Percentiles rank a stretch among this genome's conserved stretches.
Evolutionary conservation across 2,113 vertebrate species (phyloP).

Genomic region (Eonycteris spelaea): DNA sequence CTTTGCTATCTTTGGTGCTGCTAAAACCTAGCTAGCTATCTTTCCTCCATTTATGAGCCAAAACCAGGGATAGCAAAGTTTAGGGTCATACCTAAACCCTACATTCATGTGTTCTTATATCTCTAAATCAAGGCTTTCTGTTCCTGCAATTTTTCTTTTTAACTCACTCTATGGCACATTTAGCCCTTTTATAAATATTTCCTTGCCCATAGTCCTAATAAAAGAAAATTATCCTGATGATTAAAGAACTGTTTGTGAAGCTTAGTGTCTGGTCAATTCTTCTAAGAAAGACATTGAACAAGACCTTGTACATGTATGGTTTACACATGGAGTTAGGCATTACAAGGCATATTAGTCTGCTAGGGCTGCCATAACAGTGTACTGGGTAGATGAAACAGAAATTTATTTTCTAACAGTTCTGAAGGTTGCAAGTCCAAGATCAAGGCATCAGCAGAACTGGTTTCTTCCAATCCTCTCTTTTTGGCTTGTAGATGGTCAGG

Average conservation of each 20-base stretch:
- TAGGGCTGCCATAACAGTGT: neutral
- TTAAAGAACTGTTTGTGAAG: neutral
- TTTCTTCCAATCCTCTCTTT: neutral
- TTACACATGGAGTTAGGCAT: neutral
- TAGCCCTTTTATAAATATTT: neutral
- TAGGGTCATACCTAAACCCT: neutral
- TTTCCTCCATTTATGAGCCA: neutral
- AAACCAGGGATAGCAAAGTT: neutral
- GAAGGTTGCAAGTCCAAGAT: neutral
- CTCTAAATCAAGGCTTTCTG: neutral
- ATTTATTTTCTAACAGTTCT: neutral
- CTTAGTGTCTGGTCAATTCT: neutral
- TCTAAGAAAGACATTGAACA: neutral
- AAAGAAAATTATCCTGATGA: neutral
- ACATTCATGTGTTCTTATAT: neutral
- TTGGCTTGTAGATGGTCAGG: neutral
- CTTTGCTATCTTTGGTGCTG: neutral
- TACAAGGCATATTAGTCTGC: neutral
- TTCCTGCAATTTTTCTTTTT: neutral
- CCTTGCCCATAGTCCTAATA: accelerated
- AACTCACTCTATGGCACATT: neutral
- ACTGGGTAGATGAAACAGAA: neutral
- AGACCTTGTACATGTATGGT: neutral
- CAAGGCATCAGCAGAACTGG: neutral
- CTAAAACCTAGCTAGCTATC: neutral